phyloP scores from a whole-genome alignment of 2,888 invertebrate species.

The Sipha maydis region DNA sequence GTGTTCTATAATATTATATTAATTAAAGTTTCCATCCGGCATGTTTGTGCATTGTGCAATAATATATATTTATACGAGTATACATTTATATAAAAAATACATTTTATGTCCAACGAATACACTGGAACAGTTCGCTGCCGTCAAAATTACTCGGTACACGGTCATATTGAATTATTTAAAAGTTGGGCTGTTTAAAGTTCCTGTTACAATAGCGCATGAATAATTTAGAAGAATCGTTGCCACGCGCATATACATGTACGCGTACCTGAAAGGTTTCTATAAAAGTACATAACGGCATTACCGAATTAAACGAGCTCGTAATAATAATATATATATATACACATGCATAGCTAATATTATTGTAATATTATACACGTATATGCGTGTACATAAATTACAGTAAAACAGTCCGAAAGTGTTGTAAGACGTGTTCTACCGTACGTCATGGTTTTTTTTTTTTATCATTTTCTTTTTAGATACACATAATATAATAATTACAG shows the following conservation, averaged over 20 bases:
- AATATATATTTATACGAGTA: neutral
- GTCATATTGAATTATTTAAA: slow-evolving; percentile 18
- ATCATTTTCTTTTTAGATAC: no score
- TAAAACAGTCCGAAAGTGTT: neutral
- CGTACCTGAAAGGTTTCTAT: neutral
- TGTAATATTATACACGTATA: neutral
- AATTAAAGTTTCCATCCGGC: neutral
- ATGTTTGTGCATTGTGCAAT: neutral
- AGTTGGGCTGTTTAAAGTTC: neutral
- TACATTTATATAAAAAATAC: neutral
- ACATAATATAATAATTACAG: neutral
- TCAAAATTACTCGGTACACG: neutral
- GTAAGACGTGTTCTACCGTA: neutral
- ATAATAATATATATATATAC: neutral
- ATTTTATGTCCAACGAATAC: neutral
- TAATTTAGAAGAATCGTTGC: slow-evolving; percentile 9
- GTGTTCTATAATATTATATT: neutral
- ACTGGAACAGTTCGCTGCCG: neutral
- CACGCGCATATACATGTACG: neutral
- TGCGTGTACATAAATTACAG: neutral
- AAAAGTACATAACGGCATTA: neutral
- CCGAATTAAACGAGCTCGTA: slow-evolving; percentile 1
- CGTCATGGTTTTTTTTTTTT: neutral
- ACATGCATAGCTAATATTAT: neutral
- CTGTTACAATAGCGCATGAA: neutral